Percentiles rank a stretch among this genome's conserved stretches.
phyloP scores from a whole-genome alignment of 2,797 vertebrate species.

The Falco concolor region DNA sequence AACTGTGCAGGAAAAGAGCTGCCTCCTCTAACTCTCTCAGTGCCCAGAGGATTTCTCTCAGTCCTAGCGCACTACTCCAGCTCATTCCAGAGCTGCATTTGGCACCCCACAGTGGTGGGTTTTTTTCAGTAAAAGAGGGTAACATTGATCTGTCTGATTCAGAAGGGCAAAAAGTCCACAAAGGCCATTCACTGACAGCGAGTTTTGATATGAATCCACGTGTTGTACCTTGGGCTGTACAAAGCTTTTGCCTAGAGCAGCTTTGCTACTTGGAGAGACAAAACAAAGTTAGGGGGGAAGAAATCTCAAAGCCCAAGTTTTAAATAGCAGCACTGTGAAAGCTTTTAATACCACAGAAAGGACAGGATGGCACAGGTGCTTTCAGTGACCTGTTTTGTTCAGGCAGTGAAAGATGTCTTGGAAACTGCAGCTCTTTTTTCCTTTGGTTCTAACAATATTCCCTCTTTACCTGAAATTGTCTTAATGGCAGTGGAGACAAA shows the following conservation, averaged over 20 bases:
- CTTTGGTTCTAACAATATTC: neutral
- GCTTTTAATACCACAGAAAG: neutral
- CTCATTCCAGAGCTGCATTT: neutral
- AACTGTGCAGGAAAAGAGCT: neutral
- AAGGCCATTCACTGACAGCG: neutral
- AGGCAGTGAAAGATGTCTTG: neutral
- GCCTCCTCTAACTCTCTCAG: neutral
- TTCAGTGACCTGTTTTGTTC: slow-evolving; percentile 35
- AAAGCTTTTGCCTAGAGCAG: neutral
- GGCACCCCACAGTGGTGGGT: neutral
- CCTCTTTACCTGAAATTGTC: slow-evolving; percentile 27
- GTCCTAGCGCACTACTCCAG: neutral
- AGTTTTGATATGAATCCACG: neutral
- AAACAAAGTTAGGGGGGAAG: neutral
- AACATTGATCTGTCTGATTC: neutral
- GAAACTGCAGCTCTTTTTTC: neutral
- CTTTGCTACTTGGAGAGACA: neutral
- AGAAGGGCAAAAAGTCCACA: neutral
- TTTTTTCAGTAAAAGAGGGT: neutral
- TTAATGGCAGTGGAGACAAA: neutral
- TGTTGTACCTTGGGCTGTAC: neutral
- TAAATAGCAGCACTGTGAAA: neutral
- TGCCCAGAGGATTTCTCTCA: neutral
- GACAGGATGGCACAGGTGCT: neutral
- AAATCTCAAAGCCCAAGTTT: neutral